Conservation (phyloP, 2,888 invertebrate species). For the Drosophila acutilabella region DNA sequence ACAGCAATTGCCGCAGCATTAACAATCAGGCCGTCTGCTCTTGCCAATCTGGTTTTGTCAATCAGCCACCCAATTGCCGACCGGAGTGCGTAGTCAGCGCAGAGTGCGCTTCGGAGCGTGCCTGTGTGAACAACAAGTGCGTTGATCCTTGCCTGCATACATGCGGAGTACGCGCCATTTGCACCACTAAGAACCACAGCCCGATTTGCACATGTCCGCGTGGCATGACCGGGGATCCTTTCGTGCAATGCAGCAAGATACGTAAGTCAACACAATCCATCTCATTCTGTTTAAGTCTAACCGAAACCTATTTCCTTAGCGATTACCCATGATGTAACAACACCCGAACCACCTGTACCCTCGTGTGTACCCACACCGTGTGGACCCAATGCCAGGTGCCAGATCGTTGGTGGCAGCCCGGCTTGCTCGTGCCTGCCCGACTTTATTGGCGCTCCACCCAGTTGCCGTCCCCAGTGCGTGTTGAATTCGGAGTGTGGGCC, state of each 20-base stretch:
- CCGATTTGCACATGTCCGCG: slow-evolving; percentile 94
- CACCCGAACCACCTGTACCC: slow-evolving; percentile 87
- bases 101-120: slow-evolving; percentile 92
- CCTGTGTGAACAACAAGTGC: slow-evolving; percentile 94
- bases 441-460: slow-evolving; percentile 92
- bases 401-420: slow-evolving; percentile 89
- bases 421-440: slow-evolving; percentile 93
- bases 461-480: slow-evolving; percentile 92
- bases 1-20: slow-evolving; percentile 92
- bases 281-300: too few species aligned
- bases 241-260: slow-evolving; percentile 89
- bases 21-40: slow-evolving; percentile 94
- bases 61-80: slow-evolving; percentile 92
- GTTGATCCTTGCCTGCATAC: slow-evolving; percentile 95
- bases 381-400: slow-evolving; percentile 93
- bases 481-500: slow-evolving; percentile 92
- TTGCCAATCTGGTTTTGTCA: slow-evolving; percentile 91
- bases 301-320: slow-evolving; percentile 27
- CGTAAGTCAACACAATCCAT: slow-evolving; percentile 86
- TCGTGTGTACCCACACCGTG: slow-evolving; percentile 93
- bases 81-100: slow-evolving; percentile 95
- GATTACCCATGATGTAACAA: slow-evolving; percentile 69
- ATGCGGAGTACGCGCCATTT: slow-evolving; percentile 94
- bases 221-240: slow-evolving; percentile 95
- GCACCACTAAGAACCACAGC: slow-evolving; percentile 93